Percentiles rank a stretch among this genome's conserved stretches.
phyloP scores from a whole-genome alignment of 2,113 vertebrate genomes.

The Rhea americana region DNA sequence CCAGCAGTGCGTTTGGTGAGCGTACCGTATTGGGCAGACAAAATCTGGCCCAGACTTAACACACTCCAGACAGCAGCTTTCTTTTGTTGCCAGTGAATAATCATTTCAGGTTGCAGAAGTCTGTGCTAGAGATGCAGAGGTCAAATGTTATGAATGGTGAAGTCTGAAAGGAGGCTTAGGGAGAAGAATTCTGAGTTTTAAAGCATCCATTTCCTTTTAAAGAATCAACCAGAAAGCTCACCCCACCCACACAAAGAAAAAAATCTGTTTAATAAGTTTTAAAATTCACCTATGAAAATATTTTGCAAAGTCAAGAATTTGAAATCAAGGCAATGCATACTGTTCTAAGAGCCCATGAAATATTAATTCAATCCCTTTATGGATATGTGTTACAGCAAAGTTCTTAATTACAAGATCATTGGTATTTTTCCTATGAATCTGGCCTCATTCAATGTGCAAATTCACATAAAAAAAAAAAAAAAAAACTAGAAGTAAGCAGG shows the following conservation, averaged over 20 bases:
- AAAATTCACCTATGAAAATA: neutral
- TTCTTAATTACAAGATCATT: neutral
- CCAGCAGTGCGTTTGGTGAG: neutral
- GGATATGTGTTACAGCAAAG: neutral
- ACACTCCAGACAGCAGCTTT: slow-evolving; percentile 17
- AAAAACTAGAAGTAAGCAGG: neutral
- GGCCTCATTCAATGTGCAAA: neutral
- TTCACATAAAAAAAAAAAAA: neutral
- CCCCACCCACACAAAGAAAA: neutral
- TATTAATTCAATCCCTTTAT: neutral
- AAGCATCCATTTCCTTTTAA: neutral
- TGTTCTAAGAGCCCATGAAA: neutral
- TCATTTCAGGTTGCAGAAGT: slow-evolving; percentile 17
- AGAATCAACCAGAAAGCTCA: neutral
- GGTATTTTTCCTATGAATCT: neutral
- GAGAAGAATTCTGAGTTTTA: neutral
- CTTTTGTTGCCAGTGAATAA: slow-evolving; percentile 28
- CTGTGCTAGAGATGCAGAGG: neutral
- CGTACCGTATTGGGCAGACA: slow-evolving; percentile 13
- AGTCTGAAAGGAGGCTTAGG: neutral
- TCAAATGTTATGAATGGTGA: neutral
- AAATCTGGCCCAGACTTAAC: slow-evolving; percentile 6
- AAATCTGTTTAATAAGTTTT: neutral
- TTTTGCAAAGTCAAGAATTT: neutral
- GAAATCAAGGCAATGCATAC: neutral